Evolutionary conservation across 2,113 vertebrate genomes (phyloP).

Genomic region (Triplophysa dalaica): DNA sequence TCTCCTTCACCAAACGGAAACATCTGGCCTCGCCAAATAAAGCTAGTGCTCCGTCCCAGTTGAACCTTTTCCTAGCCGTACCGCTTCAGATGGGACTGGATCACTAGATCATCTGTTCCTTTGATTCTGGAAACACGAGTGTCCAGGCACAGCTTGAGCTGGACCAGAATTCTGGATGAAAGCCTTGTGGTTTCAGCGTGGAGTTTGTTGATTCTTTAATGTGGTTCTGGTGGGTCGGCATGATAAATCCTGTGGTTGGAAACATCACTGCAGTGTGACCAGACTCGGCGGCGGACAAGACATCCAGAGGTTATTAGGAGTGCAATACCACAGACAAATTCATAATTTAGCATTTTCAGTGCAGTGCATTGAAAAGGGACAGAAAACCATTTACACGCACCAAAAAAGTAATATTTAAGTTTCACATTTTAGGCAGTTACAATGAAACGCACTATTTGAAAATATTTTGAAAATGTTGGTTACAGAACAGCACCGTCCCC

Average conservation of each 20-base stretch:
- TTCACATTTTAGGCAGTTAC: too few species aligned
- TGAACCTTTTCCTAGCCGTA: neutral
- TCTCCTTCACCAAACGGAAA: constrained; percentile 41
- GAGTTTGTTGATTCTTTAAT: constrained; percentile 3
- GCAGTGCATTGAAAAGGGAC: too few species aligned
- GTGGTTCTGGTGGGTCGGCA: constrained; percentile 1
- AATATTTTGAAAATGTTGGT: too few species aligned
- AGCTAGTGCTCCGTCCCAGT: constrained; percentile 3
- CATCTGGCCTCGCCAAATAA: constrained; percentile 43
- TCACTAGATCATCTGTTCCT: neutral
- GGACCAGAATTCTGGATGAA: constrained; percentile 8
- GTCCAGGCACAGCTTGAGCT: neutral
- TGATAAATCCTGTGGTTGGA: constrained; percentile 31
- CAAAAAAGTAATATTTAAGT: too few species aligned
- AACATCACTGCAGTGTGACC: neutral
- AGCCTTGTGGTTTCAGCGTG: constrained; percentile 11
- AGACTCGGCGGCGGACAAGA: neutral
- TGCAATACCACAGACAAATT: neutral
- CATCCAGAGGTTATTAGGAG: neutral
- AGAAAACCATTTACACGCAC: neutral
- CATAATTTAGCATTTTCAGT: neutral
- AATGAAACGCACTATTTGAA: too few species aligned
- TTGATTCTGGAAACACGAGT: constrained; percentile 14
- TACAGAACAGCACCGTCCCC: too few species aligned
- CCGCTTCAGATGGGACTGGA: neutral